Evolutionary conservation across 2,797 vertebrate species (phyloP).

Genomic region (Danionella dracula): DNA sequence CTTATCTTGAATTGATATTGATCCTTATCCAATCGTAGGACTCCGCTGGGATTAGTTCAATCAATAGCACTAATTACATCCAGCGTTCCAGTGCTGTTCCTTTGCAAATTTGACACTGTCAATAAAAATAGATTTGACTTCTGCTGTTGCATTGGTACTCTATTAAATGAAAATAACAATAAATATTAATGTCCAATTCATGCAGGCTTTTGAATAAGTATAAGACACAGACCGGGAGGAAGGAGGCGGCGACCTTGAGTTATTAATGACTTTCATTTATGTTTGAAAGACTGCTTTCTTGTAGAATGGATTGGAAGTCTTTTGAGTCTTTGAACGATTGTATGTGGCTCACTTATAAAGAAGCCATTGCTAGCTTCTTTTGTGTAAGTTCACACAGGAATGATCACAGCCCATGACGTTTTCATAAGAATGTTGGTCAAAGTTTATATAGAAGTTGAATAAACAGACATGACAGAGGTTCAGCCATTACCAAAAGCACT

Average conservation of each 20-base stretch:
- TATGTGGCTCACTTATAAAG: background rate
- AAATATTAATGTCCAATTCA: slow-evolving; percentile 17
- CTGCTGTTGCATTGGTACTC: background rate
- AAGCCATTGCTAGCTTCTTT: background rate
- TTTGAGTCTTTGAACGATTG: background rate
- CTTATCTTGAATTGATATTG: slow-evolving; percentile 65
- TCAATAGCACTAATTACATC: slow-evolving; percentile 66
- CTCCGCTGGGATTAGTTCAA: slow-evolving; percentile 55
- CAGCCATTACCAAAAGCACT: background rate
- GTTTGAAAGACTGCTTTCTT: background rate
- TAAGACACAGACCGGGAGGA: background rate
- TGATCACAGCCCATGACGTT: background rate
- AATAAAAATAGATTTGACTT: slow-evolving; percentile 54
- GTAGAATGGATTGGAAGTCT: background rate
- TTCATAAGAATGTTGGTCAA: slow-evolving; percentile 7
- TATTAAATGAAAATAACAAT: slow-evolving; percentile 16
- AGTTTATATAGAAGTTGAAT: slow-evolving; percentile 18
- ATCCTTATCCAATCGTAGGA: slow-evolving; percentile 58
- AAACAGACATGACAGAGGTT: slow-evolving; percentile 17
- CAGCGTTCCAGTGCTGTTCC: slow-evolving; percentile 24
- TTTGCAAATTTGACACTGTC: slow-evolving; percentile 57
- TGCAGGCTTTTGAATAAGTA: slow-evolving; percentile 4
- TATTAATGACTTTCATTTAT: slow-evolving; percentile 20
- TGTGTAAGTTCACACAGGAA: slow-evolving; percentile 8
- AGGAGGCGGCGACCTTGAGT: background rate